These are phyloP conservation scores for Leptosomus discolor DNA, from an alignment of 2,113 vertebrate species.

Conservation along the genomic window DNA sequence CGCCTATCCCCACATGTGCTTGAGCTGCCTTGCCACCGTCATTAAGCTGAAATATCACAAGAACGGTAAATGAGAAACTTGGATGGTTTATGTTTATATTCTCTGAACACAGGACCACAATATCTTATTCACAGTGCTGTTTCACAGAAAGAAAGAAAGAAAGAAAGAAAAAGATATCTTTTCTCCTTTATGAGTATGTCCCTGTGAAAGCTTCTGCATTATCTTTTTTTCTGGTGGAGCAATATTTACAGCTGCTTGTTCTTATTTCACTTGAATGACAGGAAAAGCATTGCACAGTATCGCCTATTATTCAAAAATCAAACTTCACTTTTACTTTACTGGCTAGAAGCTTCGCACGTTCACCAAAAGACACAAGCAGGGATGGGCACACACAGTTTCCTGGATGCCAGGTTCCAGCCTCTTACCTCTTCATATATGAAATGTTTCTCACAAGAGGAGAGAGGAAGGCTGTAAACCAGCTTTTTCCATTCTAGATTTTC, in stretches of 20 bases:
- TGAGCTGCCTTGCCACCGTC: slow-evolving; percentile 89
- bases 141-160: not conserved
- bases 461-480: not conserved
- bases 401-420: not conserved
- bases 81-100: not conserved
- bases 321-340: not conserved
- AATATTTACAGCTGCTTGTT: not conserved
- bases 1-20: slow-evolving; percentile 86
- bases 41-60: slow-evolving; percentile 79
- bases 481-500: not conserved
- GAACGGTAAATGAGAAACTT: not conserved
- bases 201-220: not conserved
- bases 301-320: not conserved
- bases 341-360: not conserved
- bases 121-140: not conserved
- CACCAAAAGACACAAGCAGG: not conserved
- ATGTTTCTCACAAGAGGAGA: not conserved
- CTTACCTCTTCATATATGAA: not conserved
- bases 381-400: not conserved
- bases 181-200: not conserved
- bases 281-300: not conserved
- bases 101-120: not conserved
- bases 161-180: not conserved
- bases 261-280: not conserved
- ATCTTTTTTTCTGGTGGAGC: not conserved